Base-by-base conservation (phyloP, 2,113 vertebrate genomes). In the Canis aureus region DNA sequence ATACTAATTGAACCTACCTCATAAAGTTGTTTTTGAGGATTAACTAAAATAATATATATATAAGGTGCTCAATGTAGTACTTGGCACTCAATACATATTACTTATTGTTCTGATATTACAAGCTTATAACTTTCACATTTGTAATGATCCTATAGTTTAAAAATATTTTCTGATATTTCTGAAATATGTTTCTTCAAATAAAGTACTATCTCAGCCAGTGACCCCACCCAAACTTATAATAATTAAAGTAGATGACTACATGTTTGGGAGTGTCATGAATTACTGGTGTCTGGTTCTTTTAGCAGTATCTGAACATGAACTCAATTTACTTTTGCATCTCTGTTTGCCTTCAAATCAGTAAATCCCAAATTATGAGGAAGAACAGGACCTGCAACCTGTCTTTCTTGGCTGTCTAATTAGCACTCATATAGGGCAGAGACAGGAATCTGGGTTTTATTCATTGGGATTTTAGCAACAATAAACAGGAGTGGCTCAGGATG, bases 391-490 rank as follows among this genome's bases (percentile, higher is more conserved):
- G 17, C 29, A 81, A 92, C 96, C 23, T 95, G 79, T 94, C 91
- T 82, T 91, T 96, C 85, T 66, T 93, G 79, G 89, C 8, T 59
- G 64, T 91, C 74, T 94, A 97, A 79, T 96, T 94, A 93, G 60
- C 32, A 62, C 87, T 27, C 66, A 89, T 62, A 71, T 1, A 89
- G 78, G n/a, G 83, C 35, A 89, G 81, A 92, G 38, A 93, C 43
- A 96, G 89, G 57, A 95, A 94, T 80, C 85, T 95, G 80, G 80
- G 91, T 89, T 97, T 94, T 93, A 97, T 82, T 92, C 92, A 96
- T 66, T 94, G 93, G 62, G 73, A 96, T 95, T 95, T 98, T 97
- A 95, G 85, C 86, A 98, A 95, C 89, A 96, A 84, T 92, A 84
- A 94, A 81, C 27, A 97, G 82, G 96, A 95, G 91, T 94, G 96